Conservation (phyloP, 92 coral and sea anemone species). For the Virgularia gustaviana region DNA sequence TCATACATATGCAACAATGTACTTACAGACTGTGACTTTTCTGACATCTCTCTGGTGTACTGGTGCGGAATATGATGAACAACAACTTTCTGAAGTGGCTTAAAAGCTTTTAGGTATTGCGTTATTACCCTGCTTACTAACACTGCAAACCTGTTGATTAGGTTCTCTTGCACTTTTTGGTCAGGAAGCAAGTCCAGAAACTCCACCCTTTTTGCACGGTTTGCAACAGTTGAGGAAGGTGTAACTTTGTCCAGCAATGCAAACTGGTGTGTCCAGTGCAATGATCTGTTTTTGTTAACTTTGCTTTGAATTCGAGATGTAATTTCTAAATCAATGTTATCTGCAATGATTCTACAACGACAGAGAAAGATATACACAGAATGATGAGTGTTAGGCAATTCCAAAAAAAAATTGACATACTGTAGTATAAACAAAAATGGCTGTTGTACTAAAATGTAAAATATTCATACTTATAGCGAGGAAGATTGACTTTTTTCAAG, state of each 20-base stretch:
- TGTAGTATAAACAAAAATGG: too few species aligned
- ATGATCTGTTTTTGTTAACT: background rate
- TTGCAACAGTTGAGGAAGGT: background rate
- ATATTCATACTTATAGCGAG: too few species aligned
- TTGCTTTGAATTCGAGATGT: background rate
- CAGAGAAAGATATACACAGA: too few species aligned
- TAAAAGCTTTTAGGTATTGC: background rate
- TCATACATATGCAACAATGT: background rate
- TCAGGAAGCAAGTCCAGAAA: background rate
- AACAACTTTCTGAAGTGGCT: background rate
- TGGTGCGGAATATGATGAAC: background rate
- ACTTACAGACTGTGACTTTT: slow-evolving; percentile 1
- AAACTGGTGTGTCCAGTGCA: slow-evolving; percentile 31
- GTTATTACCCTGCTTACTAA: slow-evolving; percentile 9
- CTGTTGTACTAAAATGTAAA: too few species aligned
- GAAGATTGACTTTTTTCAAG: too few species aligned
- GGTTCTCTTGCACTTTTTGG: background rate
- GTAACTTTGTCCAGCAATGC: slow-evolving; percentile 4
- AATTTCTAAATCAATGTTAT: slow-evolving; percentile 23
- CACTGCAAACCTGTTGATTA: background rate
- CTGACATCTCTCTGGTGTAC: background rate
- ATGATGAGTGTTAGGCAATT: too few species aligned
- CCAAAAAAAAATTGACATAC: too few species aligned
- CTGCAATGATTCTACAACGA: too few species aligned
- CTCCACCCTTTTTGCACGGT: background rate